These are phyloP conservation scores for Lobophora halterata DNA, from an alignment of 2,888 invertebrate species.

Conservation along the genomic window DNA sequence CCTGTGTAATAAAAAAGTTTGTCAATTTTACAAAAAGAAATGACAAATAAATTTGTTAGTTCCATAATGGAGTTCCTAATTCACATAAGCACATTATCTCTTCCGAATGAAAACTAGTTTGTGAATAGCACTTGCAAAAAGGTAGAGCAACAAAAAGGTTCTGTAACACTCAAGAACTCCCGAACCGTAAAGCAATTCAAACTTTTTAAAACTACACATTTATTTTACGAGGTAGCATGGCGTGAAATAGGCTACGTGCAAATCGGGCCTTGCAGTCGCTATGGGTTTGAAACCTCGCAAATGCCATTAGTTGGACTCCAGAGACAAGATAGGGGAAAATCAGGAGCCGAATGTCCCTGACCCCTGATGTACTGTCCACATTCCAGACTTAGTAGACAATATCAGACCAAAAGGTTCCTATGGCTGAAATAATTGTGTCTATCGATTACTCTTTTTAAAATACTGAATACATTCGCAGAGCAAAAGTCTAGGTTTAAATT, in stretches of 20 bases:
- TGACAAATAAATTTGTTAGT: no score
- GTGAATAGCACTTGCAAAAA: no score
- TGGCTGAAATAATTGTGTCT: slow-evolving; percentile 12
- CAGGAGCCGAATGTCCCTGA: slow-evolving; percentile 34
- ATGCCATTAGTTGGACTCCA: slow-evolving; percentile 53
- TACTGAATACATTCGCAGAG: no score
- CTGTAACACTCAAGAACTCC: slow-evolving; percentile 1
- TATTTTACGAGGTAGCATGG: slow-evolving; percentile 17
- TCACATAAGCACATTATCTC: no score
- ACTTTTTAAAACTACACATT: slow-evolving; percentile 19
- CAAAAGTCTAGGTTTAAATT: no score
- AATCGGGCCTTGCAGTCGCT: slow-evolving; percentile 18
- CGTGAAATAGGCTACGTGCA: slow-evolving; percentile 20
- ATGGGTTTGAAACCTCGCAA: slow-evolving; percentile 45
- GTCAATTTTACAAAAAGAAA: no score
- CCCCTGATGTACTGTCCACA: slow-evolving; percentile 35
- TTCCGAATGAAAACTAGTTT: no score
- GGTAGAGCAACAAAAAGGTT: background rate
- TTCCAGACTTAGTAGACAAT: slow-evolving; percentile 28
- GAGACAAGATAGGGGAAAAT: slow-evolving; percentile 1
- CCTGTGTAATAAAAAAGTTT: no score
- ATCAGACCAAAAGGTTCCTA: slow-evolving; percentile 17
- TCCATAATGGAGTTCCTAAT: no score
- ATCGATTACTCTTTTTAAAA: slow-evolving; percentile 4
- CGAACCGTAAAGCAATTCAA: slow-evolving; percentile 14